Conservation (phyloP, 2,113 vertebrate genomes). For the Chitala chitala region DNA sequence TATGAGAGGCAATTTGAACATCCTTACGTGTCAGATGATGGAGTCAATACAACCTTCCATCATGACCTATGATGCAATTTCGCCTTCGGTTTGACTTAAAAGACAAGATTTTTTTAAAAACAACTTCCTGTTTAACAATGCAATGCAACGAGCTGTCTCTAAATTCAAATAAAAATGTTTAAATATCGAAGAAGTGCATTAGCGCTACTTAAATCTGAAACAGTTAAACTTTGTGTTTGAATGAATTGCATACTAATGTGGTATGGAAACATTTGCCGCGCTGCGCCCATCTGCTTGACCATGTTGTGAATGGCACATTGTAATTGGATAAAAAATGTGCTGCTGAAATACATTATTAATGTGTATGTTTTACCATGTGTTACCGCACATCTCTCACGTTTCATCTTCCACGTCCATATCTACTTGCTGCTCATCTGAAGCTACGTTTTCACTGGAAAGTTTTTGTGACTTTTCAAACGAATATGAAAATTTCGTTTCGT, state of each 20-base stretch:
- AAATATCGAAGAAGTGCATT: not conserved
- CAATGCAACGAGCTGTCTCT: not conserved
- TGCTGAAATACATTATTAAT: not conserved
- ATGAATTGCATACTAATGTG: conserved; percentile 4
- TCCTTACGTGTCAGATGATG: not conserved
- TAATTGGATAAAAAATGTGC: not conserved
- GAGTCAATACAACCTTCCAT: not conserved
- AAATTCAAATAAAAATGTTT: not conserved
- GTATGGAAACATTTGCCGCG: not conserved
- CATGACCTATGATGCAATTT: not conserved
- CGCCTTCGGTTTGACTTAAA: not conserved
- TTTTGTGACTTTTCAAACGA: conserved; percentile 24
- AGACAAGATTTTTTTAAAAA: not conserved
- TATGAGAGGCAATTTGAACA: not conserved
- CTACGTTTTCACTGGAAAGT: conserved; percentile 37
- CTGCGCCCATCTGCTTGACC: not conserved
- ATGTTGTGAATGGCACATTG: not conserved
- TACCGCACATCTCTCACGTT: not conserved
- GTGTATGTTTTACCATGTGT: not conserved
- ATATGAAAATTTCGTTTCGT: conserved; percentile 36
- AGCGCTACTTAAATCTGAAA: not conserved
- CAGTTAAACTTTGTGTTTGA: not conserved
- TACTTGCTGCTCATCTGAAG: not conserved
- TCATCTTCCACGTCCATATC: not conserved
- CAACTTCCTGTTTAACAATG: not conserved